A percentile compares a stretch with the other conserved stretches of the same genome.
These are phyloP conservation scores for Meleagris gallopavo DNA, from an alignment of 2,113 vertebrate genomes.

Conservation along the genomic window DNA sequence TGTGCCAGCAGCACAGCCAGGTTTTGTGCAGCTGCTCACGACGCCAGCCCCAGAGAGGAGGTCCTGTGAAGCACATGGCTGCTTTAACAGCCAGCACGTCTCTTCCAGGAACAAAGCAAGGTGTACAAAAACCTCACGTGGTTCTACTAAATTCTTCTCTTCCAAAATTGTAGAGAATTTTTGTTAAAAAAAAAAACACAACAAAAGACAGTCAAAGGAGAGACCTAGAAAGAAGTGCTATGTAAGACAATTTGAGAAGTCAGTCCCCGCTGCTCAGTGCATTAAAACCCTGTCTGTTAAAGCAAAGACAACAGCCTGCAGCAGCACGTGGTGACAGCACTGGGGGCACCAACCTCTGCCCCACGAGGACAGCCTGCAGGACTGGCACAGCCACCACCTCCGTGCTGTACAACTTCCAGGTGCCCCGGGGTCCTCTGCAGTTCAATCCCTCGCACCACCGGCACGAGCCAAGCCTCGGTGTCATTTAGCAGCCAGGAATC, in stretches of 20 bases:
- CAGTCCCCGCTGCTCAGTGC: background rate
- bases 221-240: background rate
- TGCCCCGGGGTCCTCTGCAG: background rate
- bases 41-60: no score
- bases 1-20: no score
- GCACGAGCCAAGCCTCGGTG: background rate
- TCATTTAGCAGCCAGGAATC: constrained; percentile 53
- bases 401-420: background rate
- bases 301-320: background rate
- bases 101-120: background rate
- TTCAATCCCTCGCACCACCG: background rate
- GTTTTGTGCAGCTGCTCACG: no score
- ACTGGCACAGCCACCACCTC: no score
- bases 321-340: background rate
- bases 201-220: background rate
- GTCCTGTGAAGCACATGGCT: no score
- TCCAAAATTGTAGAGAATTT: background rate
- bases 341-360: no score
- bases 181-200: background rate
- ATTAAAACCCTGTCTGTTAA: background rate
- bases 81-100: fast-evolving
- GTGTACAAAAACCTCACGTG: background rate
- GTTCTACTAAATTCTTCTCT: no score
- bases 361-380: no score
- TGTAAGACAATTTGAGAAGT: background rate